phyloP scores from a whole-genome alignment of 2,113 vertebrate species.

The Hypanus sabinus region DNA sequence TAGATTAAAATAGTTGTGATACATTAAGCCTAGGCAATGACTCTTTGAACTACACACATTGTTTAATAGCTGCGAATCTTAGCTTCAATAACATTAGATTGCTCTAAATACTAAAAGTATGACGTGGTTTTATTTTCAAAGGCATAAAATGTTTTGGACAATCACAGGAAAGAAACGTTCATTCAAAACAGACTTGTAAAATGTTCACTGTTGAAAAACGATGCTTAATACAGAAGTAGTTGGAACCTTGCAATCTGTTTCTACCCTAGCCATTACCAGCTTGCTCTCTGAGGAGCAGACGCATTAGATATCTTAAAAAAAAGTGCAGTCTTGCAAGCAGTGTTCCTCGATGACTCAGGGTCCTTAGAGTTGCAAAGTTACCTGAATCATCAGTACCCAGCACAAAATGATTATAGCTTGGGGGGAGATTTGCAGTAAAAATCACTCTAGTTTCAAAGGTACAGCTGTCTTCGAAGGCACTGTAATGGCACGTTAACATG shows the following conservation, averaged over 20 bases:
- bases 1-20: too few relatives aligned
- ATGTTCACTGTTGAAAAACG: too few relatives aligned
- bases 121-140: background rate
- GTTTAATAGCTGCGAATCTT: background rate
- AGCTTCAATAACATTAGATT: background rate
- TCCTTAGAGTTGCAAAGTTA: slow-evolving; percentile 1
- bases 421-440: background rate
- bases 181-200: background rate
- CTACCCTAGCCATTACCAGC: background rate
- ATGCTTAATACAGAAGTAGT: background rate
- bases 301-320: background rate
- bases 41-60: too few relatives aligned
- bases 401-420: background rate
- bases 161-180: background rate
- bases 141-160: background rate
- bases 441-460: background rate
- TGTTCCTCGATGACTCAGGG: background rate
- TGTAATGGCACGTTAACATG: background rate
- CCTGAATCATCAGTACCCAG: background rate
- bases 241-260: slow-evolving; percentile 3
- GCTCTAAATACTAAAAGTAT: background rate
- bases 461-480: background rate
- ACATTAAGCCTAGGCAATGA: too few relatives aligned
- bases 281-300: background rate
- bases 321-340: background rate